Conservation (phyloP, 1,140 invertebrate genomes). For the Diorhabda elongata region DNA sequence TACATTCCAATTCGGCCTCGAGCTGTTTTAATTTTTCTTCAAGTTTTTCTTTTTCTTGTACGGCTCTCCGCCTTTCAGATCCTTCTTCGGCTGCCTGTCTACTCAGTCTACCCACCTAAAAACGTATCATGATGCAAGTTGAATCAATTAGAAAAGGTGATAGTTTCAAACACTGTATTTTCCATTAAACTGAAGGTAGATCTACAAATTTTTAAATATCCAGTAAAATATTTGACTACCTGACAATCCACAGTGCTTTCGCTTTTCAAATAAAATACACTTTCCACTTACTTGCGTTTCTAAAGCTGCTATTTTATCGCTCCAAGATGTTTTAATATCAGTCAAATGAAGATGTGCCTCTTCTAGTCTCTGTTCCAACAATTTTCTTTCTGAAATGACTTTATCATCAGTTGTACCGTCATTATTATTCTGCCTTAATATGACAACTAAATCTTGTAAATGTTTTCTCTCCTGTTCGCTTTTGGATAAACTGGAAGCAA, state of each 20-base stretch:
- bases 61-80: conserved; percentile 67
- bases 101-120: conserved; percentile 66
- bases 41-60: conserved; percentile 64
- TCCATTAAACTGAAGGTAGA: too few species aligned
- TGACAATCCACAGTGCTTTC: too few species aligned
- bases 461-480: conserved; percentile 62
- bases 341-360: conserved; percentile 79
- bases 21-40: conserved; percentile 61
- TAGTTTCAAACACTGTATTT: too few species aligned
- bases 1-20: conserved; percentile 66
- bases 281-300: conserved; percentile 68
- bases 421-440: conserved; percentile 57
- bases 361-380: conserved; percentile 71
- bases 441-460: conserved; percentile 60
- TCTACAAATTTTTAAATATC: too few species aligned
- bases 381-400: conserved; percentile 56
- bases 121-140: neutral
- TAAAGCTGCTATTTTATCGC: conserved; percentile 77
- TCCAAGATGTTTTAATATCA: conserved; percentile 87
- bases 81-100: conserved; percentile 77
- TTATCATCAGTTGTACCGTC: conserved; percentile 57
- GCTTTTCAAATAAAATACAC: too few species aligned
- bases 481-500: conserved; percentile 57
- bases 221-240: too few species aligned
- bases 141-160: neutral